These are phyloP conservation scores for Drosophila mulleri DNA, from an alignment of 2,888 invertebrate genomes.

Conservation along the genomic window DNA sequence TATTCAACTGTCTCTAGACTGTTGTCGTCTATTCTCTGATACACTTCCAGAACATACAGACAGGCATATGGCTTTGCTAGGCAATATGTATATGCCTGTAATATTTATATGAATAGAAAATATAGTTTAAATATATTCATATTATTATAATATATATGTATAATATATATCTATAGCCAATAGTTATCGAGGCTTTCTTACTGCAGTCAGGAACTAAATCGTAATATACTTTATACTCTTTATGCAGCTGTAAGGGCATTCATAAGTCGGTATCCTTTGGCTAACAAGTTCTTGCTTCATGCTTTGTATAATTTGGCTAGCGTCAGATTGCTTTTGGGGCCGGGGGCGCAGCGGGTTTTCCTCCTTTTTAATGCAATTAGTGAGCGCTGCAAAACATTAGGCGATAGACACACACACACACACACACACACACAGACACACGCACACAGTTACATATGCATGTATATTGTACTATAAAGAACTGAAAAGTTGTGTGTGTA, in stretches of 20 bases:
- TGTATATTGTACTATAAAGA: constrained; percentile 26
- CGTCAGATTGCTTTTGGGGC: constrained; percentile 47
- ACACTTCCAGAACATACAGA: constrained; percentile 1
- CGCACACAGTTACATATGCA: constrained; percentile 25
- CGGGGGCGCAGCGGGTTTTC: constrained; percentile 31
- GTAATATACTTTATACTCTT: too few relatives aligned
- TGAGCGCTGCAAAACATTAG: constrained; percentile 71
- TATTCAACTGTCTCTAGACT: constrained; percentile 26
- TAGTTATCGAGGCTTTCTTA: too few relatives aligned
- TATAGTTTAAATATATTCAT: too few relatives aligned
- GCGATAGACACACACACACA: constrained; percentile 40
- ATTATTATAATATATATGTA: too few relatives aligned
- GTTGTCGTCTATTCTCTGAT: constrained; percentile 40
- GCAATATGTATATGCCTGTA: not conserved
- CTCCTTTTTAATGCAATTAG: constrained; percentile 77
- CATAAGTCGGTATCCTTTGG: not conserved
- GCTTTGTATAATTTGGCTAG: constrained; percentile 71
- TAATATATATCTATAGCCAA: too few relatives aligned
- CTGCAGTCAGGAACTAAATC: too few relatives aligned
- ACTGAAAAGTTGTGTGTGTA: constrained; percentile 22
- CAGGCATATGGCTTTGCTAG: not conserved
- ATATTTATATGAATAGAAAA: not conserved
- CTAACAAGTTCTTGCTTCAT: constrained; percentile 25
- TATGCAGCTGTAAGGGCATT: constrained; percentile 28
- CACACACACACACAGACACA: constrained; percentile 17